Percentiles rank a stretch among this genome's conserved stretches.
Evolutionary conservation across 2,113 vertebrate genomes (phyloP).

Genomic region (Labeo rohita): DNA sequence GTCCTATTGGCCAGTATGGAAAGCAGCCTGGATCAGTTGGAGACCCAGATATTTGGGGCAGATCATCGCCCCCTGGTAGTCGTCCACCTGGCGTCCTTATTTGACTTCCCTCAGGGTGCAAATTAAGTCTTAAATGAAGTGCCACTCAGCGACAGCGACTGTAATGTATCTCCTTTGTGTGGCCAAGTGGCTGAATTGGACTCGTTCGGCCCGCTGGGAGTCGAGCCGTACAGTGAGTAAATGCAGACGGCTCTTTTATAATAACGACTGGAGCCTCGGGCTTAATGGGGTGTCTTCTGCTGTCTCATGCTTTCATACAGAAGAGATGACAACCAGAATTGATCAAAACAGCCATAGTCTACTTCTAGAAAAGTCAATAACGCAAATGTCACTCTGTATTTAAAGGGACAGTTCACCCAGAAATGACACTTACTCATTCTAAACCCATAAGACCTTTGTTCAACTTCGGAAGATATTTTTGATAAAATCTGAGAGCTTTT

Average conservation of each 20-base stretch:
- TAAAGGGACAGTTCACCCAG: background rate
- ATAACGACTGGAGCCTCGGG: background rate
- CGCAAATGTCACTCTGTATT: background rate
- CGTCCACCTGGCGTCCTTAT: conserved; percentile 71
- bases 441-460: too few species aligned
- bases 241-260: conserved; percentile 36
- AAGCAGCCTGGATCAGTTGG: conserved; percentile 27
- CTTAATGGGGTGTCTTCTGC: background rate
- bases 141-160: conserved; percentile 63
- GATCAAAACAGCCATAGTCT: background rate
- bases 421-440: too few species aligned
- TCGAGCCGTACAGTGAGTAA: conserved; percentile 55
- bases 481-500: too few species aligned
- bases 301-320: background rate
- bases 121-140: conserved; percentile 59
- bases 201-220: conserved; percentile 56
- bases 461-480: too few species aligned
- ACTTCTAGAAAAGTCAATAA: background rate
- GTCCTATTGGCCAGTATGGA: background rate
- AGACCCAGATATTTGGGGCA: conserved; percentile 7
- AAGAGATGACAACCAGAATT: background rate
- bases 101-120: conserved; percentile 60
- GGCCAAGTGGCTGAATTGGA: conserved; percentile 33
- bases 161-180: conserved; percentile 74
- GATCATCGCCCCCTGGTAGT: conserved; percentile 7